These are phyloP conservation scores for Laothoe populi DNA, from an alignment of 2,888 invertebrate species.

Conservation along the genomic window DNA sequence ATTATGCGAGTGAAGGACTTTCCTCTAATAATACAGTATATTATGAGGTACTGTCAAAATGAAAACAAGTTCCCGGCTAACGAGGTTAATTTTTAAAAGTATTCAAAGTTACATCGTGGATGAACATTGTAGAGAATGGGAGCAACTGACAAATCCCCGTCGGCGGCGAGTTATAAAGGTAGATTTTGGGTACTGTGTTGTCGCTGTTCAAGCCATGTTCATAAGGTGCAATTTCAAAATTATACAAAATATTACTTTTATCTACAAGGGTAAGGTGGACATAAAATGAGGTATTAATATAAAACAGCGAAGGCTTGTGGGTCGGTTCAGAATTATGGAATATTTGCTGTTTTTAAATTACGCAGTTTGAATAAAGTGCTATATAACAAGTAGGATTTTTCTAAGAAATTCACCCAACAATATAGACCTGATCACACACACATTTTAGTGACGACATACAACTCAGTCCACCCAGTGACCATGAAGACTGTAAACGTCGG, in stretches of 20 bases:
- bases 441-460: no score
- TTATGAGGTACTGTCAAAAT: slow-evolving; percentile 18
- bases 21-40: slow-evolving; percentile 17
- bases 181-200: background rate
- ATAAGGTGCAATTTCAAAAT: background rate
- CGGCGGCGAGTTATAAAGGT: background rate
- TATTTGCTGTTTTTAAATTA: no score
- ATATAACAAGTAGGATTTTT: no score
- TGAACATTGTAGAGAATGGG: slow-evolving; percentile 2
- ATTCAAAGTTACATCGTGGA: slow-evolving; percentile 10
- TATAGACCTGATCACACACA: no score
- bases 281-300: no score
- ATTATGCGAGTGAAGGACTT: slow-evolving; percentile 32
- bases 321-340: no score
- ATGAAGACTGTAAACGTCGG: no score
- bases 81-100: slow-evolving; percentile 16
- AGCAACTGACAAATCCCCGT: background rate
- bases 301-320: no score
- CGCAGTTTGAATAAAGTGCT: no score
- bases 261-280: background rate
- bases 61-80: slow-evolving; percentile 15
- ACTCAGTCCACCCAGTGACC: no score
- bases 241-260: background rate
- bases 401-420: no score
- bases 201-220: no score